Evolutionary conservation across 1,140 invertebrate species (phyloP).

Genomic region (Panulirus ornatus): DNA sequence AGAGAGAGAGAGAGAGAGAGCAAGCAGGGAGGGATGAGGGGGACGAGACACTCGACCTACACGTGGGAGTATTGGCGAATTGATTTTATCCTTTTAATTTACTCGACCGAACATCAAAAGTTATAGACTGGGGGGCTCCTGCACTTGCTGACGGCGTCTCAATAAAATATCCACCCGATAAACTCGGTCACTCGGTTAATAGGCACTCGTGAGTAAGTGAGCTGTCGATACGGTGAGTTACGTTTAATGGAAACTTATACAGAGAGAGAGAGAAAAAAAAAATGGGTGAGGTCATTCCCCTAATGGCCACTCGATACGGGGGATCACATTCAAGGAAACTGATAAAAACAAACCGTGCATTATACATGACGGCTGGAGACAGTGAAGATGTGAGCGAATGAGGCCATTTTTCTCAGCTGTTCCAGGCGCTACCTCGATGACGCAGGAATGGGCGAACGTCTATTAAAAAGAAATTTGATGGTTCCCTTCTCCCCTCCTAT

Average conservation of each 20-base stretch:
- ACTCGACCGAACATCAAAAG: slow-evolving; percentile 2
- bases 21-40: not conserved
- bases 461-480: too few relatives aligned
- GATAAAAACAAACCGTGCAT: too few relatives aligned
- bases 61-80: slow-evolving; percentile 5
- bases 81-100: not conserved
- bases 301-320: too few relatives aligned
- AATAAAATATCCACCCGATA: slow-evolving; percentile 1
- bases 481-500: too few relatives aligned
- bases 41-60: not conserved
- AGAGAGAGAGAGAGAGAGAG: slow-evolving; percentile 20
- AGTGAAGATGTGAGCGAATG: too few relatives aligned
- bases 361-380: too few relatives aligned
- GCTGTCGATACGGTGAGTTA: slow-evolving; percentile 21
- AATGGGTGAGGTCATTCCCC: not conserved
- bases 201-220: slow-evolving; percentile 14
- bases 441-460: too few relatives aligned
- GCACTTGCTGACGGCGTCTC: not conserved
- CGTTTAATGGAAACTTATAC: slow-evolving; percentile 9
- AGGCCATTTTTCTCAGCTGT: too few relatives aligned
- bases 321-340: too few relatives aligned
- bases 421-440: too few relatives aligned
- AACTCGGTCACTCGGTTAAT: slow-evolving; percentile 18
- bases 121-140: not conserved
- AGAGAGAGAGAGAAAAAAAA: not conserved